Conservation (phyloP, 2,888 invertebrate species). For the Smittia aterrima region DNA sequence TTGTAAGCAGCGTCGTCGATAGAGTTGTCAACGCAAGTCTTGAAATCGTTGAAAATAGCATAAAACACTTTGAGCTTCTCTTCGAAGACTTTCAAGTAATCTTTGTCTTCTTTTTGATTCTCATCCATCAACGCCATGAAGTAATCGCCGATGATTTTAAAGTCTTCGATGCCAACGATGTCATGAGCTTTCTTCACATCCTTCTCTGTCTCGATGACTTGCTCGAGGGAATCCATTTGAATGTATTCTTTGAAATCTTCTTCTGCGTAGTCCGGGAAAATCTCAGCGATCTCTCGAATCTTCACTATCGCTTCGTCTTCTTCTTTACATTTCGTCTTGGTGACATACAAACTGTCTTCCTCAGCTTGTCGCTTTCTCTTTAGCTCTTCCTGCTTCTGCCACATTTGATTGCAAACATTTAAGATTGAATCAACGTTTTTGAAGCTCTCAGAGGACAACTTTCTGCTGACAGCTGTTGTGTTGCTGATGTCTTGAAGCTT, state of each 20-base stretch:
- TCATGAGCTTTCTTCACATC: conserved; percentile 44
- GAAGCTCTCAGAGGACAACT: conserved; percentile 55
- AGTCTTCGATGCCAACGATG: conserved; percentile 41
- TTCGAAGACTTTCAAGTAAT: conserved; percentile 44
- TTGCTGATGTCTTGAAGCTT: conserved; percentile 69
- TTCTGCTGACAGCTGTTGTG: conserved; percentile 56
- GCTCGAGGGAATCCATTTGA: conserved; percentile 57
- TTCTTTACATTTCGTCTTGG: conserved; percentile 66
- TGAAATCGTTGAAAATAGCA: conserved; percentile 49
- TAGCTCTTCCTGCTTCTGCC: conserved; percentile 74
- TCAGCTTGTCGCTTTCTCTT: conserved; percentile 66
- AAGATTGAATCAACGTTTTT: conserved; percentile 58
- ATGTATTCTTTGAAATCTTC: conserved; percentile 68
- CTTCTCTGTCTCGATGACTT: conserved; percentile 46
- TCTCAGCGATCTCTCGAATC: conserved; percentile 62
- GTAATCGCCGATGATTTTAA: conserved; percentile 47
- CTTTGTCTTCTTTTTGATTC: conserved; percentile 45
- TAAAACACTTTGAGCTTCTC: conserved; percentile 49
- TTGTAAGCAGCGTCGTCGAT: conserved; percentile 49
- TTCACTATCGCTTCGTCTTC: conserved; percentile 69
- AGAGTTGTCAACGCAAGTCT: conserved; percentile 47
- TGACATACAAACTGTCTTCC: conserved; percentile 74
- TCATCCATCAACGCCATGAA: conserved; percentile 49
- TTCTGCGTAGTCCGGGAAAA: conserved; percentile 69
- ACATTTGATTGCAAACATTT: conserved; percentile 64